A percentile compares a stretch with the other conserved stretches of the same genome.
Evolutionary conservation across 2,797 vertebrate genomes (phyloP).

Genomic region (Acanthurus tractus): DNA sequence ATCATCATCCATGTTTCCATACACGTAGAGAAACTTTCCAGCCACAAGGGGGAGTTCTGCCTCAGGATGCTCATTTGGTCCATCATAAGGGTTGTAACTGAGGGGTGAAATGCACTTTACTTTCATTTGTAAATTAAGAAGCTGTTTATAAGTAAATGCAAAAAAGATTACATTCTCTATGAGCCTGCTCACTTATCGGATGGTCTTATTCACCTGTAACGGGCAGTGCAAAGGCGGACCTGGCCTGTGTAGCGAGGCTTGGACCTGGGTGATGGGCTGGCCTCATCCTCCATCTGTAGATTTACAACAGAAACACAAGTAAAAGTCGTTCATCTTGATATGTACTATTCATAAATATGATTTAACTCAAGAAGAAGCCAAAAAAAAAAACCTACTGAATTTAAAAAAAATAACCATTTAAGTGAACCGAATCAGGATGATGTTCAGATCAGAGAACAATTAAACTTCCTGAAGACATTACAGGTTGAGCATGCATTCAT

Average conservation of each 20-base stretch:
- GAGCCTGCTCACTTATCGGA: background rate
- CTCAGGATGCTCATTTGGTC: constrained; percentile 98
- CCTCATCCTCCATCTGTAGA: constrained; percentile 94
- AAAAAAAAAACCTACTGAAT: background rate
- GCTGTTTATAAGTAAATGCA: background rate
- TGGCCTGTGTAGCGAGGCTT: constrained; percentile 96
- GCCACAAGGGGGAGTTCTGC: constrained; percentile 97
- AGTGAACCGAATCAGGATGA: background rate
- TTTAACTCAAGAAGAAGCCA: too few relatives aligned
- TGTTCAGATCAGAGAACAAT: background rate
- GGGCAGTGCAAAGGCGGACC: constrained; percentile 97
- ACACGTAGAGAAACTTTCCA: constrained; percentile 97
- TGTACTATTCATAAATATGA: background rate
- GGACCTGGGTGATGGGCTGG: constrained; percentile 89
- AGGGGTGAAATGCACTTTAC: background rate
- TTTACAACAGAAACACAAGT: background rate
- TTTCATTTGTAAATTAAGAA: background rate
- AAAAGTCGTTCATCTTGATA: background rate
- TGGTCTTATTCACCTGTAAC: constrained; percentile 90
- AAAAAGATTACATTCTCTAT: background rate
- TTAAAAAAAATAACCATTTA: background rate
- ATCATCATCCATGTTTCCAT: constrained; percentile 98
- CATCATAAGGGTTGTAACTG: constrained; percentile 98
- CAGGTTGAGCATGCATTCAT: background rate
- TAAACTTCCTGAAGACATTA: background rate